Percentiles rank a stretch among this genome's conserved stretches.
Conservation (phyloP, 2,888 invertebrate species). For the Hypsopygia costalis region DNA sequence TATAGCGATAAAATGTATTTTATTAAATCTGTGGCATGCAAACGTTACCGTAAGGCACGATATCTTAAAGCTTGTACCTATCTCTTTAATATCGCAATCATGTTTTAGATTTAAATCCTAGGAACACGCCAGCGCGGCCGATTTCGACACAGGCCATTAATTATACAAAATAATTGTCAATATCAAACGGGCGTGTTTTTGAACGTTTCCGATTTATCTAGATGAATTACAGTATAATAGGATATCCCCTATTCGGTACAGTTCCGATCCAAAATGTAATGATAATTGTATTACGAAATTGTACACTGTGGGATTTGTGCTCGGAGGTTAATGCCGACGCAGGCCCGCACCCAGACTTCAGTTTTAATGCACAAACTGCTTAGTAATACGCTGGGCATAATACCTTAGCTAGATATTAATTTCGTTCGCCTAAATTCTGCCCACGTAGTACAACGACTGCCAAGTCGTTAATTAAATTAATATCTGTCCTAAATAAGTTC, state of each 20-base stretch:
- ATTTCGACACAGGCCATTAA: constrained; percentile 52
- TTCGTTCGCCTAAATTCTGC: constrained; percentile 3
- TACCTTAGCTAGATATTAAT: constrained; percentile 1
- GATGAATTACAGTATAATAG: constrained; percentile 50
- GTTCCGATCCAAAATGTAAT: constrained; percentile 54
- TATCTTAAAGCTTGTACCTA: constrained; percentile 30
- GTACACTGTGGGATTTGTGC: constrained; percentile 7
- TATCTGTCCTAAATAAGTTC: background rate
- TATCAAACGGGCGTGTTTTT: constrained; percentile 48
- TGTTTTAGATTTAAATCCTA: constrained; percentile 46
- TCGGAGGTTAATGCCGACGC: constrained; percentile 44
- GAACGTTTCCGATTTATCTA: constrained; percentile 57
- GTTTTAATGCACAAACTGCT: constrained; percentile 12
- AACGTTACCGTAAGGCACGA: constrained; percentile 15
- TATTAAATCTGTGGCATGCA: constrained; percentile 26
- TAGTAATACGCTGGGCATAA: background rate
- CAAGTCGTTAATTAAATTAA: background rate
- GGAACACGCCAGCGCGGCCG: constrained; percentile 23
- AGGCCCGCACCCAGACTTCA: constrained; percentile 32
- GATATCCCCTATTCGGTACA: constrained; percentile 54
- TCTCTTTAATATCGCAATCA: constrained; percentile 46
- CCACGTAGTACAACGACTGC: constrained; percentile 1
- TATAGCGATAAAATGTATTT: constrained; percentile 22
- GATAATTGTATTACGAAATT: constrained; percentile 66
- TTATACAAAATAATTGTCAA: constrained; percentile 63